Evolutionary conservation across 2,888 invertebrate genomes (phyloP), one percentile per base, ranked within the genome.

Genomic region (Apamea monoglypha): DNA sequence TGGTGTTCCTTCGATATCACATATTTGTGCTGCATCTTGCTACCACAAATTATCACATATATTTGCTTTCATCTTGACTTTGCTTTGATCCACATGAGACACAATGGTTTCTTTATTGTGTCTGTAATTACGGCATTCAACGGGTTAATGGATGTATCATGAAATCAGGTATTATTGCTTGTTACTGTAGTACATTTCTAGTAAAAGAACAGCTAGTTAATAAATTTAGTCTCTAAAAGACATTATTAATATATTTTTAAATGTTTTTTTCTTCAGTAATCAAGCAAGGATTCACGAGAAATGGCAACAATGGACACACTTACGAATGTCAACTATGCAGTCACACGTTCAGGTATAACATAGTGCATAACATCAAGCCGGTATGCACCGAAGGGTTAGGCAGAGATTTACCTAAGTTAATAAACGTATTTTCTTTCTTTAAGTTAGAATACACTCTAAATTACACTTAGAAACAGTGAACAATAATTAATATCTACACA

Each of bases 251-350:
- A 29, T 61, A 16, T 61, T 61, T n/a, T n/a, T n/a, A 1, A 66
- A 47, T 32, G 8, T 18, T 68, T 76, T 72, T 74, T n/a, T 78
- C 89, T 90, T 25, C 90, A 96, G 96, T 0, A 93, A 94, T 47
- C 96, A 96, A 83, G 96, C 96, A 0, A 90, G 92, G 10, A 94
- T 95, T 25, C 96, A 96, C 80, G 96, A 96, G 75, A 93, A 91
- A 64, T 96, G 96, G 96, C 96, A 96, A n/a, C 77, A 91, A 91
- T 8, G 96, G 96, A 0, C 91, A 92, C 47, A 91, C 90, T 0
- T 96, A 95, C 70, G 93, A 94, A 12, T 96, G 96, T 78, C 91
- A 92, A 56, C 87, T 95, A 0, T 96, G 96, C 80, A 93, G 95
- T 0, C 92, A 93, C 12, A 90, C 89, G 1, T 96, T 95, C 80